A percentile compares a stretch with the other conserved stretches of the same genome.
Conservation (phyloP, 2,797 vertebrate genomes). For the Halcyon smyrnensis region DNA sequence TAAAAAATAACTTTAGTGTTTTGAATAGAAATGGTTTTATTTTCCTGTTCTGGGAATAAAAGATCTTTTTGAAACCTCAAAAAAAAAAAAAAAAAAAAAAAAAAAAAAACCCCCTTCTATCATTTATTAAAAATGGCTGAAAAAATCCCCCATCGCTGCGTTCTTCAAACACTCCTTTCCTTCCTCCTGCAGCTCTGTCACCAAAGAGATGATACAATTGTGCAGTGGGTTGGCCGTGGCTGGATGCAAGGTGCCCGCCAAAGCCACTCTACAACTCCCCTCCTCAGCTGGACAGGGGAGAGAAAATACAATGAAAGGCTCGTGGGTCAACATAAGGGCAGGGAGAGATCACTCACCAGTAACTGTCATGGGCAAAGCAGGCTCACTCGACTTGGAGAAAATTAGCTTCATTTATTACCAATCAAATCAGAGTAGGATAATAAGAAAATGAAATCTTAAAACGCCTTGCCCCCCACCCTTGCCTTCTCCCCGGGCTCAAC, state of each 20-base stretch:
- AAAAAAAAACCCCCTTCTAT: not conserved
- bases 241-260: not conserved
- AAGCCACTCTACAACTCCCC: not conserved
- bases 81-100: not conserved
- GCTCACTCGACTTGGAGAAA: not conserved
- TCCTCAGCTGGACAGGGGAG: not conserved
- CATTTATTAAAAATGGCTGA: constrained; percentile 40
- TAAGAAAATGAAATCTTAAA: not conserved
- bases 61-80: not conserved
- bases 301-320: not conserved
- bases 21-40: constrained; percentile 28
- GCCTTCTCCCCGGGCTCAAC: not conserved
- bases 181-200: not conserved
- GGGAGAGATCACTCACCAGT: not conserved
- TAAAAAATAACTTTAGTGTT: constrained; percentile 2
- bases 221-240: not conserved
- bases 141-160: not conserved
- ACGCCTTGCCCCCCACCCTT: not conserved
- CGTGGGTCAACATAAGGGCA: accelerated
- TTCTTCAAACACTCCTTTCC: not conserved
- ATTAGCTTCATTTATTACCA: not conserved
- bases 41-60: constrained; percentile 17
- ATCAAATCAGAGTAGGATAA: not conserved
- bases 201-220: not conserved
- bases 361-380: not conserved